Conservation (phyloP, 2,113 vertebrate species). For the Macroglossus sobrinus region DNA sequence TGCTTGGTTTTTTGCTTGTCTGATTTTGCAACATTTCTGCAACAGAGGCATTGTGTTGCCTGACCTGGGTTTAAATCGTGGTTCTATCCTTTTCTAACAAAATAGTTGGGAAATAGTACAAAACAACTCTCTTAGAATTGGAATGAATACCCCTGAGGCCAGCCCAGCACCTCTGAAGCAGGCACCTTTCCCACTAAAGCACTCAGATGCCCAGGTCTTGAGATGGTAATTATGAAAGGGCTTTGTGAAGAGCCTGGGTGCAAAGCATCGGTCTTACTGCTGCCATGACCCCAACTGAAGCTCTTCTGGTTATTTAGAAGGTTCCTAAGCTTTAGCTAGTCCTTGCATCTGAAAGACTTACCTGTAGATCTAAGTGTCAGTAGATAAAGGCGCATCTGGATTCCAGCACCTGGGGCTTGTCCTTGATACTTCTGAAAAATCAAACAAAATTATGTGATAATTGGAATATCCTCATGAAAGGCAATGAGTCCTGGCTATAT, state of each 20-base stretch:
- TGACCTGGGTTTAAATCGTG: not conserved
- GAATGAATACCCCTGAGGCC: not conserved
- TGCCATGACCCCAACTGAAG: rapidly evolving
- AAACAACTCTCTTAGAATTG: not conserved
- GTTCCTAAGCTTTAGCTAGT: not conserved
- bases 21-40: too few species aligned
- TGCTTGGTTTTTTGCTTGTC: too few species aligned
- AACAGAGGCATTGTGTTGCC: too few species aligned
- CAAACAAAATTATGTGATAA: not conserved
- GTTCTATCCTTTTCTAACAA: not conserved
- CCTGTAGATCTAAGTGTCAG: not conserved
- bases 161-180: not conserved
- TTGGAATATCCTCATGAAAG: not conserved
- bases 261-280: rapidly evolving
- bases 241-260: not conserved
- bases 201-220: not conserved
- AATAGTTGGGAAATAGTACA: not conserved
- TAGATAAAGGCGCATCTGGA: not conserved
- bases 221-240: not conserved
- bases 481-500: not conserved
- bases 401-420: not conserved
- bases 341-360: not conserved
- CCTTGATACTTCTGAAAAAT: not conserved
- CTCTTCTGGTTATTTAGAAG: not conserved
- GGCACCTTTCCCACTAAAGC: rapidly evolving